Evolutionary conservation across 1,140 invertebrate genomes (phyloP).

Genomic region (Euwallacea fornicatus): DNA sequence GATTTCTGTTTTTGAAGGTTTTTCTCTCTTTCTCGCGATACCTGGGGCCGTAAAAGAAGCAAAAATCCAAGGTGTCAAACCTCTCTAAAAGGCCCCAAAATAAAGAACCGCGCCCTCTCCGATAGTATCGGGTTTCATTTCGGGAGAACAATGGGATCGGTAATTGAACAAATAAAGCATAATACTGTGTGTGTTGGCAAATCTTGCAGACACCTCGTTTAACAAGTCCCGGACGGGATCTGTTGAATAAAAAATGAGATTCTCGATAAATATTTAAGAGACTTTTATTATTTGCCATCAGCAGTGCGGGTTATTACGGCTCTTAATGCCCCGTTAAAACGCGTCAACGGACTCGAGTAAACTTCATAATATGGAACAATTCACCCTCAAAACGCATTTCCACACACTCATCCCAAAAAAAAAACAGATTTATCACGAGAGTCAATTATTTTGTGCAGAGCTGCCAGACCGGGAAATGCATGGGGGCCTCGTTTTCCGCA

Average conservation of each 20-base stretch:
- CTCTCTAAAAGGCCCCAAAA: too few relatives aligned
- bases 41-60: too few relatives aligned
- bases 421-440: slow-evolving; percentile 34
- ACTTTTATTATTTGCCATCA: slow-evolving; percentile 24
- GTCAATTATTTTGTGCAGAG: slow-evolving; percentile 34
- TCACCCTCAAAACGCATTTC: slow-evolving; percentile 4
- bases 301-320: neutral
- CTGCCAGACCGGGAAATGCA: slow-evolving; percentile 31
- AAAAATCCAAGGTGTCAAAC: too few relatives aligned
- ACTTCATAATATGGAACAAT: neutral
- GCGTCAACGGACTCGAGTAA: neutral
- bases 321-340: neutral
- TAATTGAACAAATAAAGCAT: slow-evolving; percentile 35
- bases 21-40: too few relatives aligned
- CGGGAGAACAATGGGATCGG: slow-evolving; percentile 30
- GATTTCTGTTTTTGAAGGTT: too few relatives aligned
- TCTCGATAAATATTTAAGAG: slow-evolving; percentile 32
- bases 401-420: slow-evolving; percentile 10
- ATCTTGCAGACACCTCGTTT: slow-evolving; percentile 36
- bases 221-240: slow-evolving; percentile 30
- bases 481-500: slow-evolving; percentile 34
- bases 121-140: slow-evolving; percentile 30
- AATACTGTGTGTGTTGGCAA: slow-evolving; percentile 29
- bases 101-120: slow-evolving; percentile 12
- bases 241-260: slow-evolving; percentile 36